phyloP scores from a whole-genome alignment of 2,113 vertebrate genomes.

The Triplophysa rosa region DNA sequence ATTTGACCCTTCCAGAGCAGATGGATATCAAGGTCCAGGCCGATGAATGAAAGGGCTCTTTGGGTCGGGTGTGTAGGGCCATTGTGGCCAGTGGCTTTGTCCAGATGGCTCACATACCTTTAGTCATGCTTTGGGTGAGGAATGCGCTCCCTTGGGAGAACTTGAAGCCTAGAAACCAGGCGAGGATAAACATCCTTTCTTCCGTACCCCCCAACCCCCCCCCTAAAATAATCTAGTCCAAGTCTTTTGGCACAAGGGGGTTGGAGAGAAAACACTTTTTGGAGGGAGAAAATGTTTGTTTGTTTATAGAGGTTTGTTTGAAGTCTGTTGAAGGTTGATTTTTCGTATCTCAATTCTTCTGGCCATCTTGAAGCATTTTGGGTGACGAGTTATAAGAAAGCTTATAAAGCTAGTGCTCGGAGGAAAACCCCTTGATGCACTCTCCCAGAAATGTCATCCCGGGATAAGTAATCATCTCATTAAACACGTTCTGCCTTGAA shows the following conservation, averaged over 20 bases:
- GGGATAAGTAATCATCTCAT: constrained; percentile 68
- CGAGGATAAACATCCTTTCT: constrained; percentile 79
- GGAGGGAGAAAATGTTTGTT: constrained; percentile 21
- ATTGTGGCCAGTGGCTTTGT: constrained; percentile 75
- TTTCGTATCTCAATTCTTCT: constrained; percentile 27
- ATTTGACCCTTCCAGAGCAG: constrained; percentile 51
- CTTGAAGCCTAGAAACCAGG: constrained; percentile 78
- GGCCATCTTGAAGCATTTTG: constrained; percentile 55
- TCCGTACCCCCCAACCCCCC: constrained; percentile 42
- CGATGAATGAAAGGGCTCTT: constrained; percentile 56
- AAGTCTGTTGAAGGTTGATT: background rate
- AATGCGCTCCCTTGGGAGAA: constrained; percentile 76
- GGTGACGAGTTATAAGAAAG: constrained; percentile 41
- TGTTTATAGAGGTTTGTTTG: constrained; percentile 15
- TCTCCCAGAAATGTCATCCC: constrained; percentile 54
- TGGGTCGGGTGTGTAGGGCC: constrained; percentile 66
- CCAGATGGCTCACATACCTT: constrained; percentile 84
- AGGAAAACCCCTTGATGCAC: constrained; percentile 53
- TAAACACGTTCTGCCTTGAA: constrained; percentile 66
- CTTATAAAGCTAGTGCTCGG: constrained; percentile 57
- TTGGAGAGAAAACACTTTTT: constrained; percentile 24
- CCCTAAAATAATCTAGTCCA: constrained; percentile 59
- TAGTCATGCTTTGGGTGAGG: constrained; percentile 74
- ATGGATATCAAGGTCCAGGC: constrained; percentile 57
- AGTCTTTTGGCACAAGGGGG: constrained; percentile 43